phyloP scores from a whole-genome alignment of 2,888 invertebrate genomes.

The Pandemis cinnamomeana region DNA sequence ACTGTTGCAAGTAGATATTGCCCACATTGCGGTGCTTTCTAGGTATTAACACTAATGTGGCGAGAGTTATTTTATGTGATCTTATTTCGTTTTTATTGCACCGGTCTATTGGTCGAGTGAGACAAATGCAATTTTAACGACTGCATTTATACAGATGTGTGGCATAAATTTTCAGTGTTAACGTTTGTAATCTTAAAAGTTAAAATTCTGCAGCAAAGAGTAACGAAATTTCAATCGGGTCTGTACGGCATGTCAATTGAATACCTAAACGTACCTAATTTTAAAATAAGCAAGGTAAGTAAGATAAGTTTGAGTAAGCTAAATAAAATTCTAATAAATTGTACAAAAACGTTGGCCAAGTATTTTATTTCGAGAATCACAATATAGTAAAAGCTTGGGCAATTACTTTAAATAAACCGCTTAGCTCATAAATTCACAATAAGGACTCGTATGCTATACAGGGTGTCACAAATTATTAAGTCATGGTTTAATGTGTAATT shows the following conservation, averaged over 20 bases:
- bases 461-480: no score
- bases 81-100: constrained; percentile 21
- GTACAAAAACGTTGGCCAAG: no score
- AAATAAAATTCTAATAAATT: no score
- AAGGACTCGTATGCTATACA: no score
- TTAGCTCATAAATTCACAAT: neutral
- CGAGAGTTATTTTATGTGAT: constrained; percentile 11
- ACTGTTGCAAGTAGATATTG: constrained; percentile 4
- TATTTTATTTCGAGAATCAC: no score
- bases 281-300: neutral
- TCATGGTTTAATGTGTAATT: no score
- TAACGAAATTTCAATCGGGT: neutral
- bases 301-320: no score
- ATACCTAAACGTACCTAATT: neutral
- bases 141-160: neutral
- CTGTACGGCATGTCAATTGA: neutral
- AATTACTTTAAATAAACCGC: neutral
- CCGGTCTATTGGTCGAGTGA: neutral
- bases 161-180: neutral
- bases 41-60: constrained; percentile 19
- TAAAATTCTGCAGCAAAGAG: neutral
- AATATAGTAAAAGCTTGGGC: no score
- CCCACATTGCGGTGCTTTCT: constrained; percentile 17
- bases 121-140: constrained; percentile 16
- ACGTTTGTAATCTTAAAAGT: neutral